These are phyloP conservation scores for Nezara viridula DNA, from an alignment of 2,888 invertebrate genomes.

Conservation along the genomic window DNA sequence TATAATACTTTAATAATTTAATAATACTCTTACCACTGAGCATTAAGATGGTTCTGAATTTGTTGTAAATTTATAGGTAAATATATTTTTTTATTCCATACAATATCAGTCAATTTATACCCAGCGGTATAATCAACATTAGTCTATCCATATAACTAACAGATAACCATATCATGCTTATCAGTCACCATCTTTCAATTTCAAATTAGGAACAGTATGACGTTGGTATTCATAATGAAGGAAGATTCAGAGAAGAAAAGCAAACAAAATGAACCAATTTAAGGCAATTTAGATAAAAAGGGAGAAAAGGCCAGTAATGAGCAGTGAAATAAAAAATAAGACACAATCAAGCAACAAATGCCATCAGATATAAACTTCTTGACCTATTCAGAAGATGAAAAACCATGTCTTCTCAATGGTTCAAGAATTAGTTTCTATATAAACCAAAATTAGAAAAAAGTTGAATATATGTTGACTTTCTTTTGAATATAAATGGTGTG, in stretches of 20 bases:
- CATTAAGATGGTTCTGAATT: no score
- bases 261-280: not conserved
- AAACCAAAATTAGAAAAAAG: not conserved
- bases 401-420: not conserved
- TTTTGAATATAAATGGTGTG: no score
- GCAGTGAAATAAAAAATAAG: not conserved
- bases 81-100: no score
- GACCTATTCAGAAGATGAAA: not conserved
- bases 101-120: no score
- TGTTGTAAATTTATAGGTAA: no score
- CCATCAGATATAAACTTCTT: not conserved
- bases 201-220: not conserved
- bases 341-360: not conserved
- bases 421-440: not conserved
- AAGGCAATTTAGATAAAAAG: not conserved
- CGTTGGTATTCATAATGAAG: not conserved
- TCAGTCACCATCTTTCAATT: not conserved
- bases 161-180: no score
- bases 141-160: no score
- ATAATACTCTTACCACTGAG: no score
- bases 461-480: no score
- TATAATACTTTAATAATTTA: no score
- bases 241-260: not conserved
- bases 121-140: no score
- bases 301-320: not conserved